Conservation (phyloP, 1,140 invertebrate species). For the Drosophila sechellia region DNA sequence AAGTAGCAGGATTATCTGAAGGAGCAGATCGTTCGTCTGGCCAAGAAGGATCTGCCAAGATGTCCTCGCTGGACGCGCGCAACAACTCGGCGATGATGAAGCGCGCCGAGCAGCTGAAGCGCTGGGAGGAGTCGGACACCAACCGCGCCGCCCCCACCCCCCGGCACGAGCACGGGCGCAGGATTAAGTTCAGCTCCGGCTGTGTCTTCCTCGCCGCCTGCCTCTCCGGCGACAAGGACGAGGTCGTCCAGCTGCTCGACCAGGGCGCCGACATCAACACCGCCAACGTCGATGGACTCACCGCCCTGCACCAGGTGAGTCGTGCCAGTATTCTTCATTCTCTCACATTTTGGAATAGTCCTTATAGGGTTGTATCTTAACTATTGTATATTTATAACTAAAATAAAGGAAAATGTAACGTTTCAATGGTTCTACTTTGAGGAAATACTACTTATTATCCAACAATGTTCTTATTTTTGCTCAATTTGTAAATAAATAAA, state of each 20-base stretch:
- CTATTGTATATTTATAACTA: no score
- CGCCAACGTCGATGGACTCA: conserved; percentile 98
- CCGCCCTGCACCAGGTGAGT: conserved; percentile 97
- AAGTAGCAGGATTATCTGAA: conserved; percentile 9
- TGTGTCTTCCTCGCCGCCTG: conserved; percentile 99
- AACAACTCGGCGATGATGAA: conserved; percentile 95
- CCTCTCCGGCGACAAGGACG: conserved; percentile 97
- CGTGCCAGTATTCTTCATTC: background rate
- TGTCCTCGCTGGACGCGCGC: conserved; percentile 85
- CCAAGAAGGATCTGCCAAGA: conserved; percentile 34
- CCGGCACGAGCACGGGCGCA: conserved; percentile 87
- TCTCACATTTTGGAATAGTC: no score
- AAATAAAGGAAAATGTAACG: no score
- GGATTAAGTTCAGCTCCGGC: conserved; percentile 97
- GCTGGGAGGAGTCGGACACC: conserved; percentile 98
- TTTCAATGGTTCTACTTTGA: no score
- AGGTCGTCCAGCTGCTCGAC: conserved; percentile 94
- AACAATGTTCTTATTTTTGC: no score
- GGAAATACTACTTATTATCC: no score
- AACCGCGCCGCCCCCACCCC: conserved; percentile 92
- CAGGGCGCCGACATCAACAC: conserved; percentile 98
- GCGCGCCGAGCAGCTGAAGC: conserved; percentile 96
- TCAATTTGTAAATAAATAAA: no score
- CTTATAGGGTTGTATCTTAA: no score
- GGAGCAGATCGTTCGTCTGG: background rate